Conservation (phyloP, 2,113 vertebrate genomes). For the Phrynosoma blainvillii region DNA sequence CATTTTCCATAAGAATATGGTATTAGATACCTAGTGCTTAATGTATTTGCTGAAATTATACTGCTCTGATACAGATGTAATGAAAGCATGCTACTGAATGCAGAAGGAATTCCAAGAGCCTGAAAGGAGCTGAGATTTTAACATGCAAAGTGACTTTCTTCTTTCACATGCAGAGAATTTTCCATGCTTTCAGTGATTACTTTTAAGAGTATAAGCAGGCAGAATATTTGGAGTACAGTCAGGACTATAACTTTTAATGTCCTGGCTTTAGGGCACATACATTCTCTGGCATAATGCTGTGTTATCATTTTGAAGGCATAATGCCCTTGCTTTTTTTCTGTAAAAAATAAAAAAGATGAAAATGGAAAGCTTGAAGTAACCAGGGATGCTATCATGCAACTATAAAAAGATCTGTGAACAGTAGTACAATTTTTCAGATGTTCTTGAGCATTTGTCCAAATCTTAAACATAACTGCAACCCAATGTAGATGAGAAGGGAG, state of each 20-base stretch:
- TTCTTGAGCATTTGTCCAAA: neutral
- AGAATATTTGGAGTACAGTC: conserved; percentile 23
- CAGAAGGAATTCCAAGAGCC: conserved; percentile 28
- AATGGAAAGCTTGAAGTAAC: neutral
- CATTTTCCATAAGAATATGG: conserved; percentile 50
- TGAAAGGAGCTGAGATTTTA: conserved; percentile 38
- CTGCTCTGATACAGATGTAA: conserved; percentile 41
- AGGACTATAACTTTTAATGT: conserved; percentile 39
- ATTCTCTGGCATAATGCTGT: conserved; percentile 12
- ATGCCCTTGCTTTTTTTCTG: neutral
- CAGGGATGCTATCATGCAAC: neutral
- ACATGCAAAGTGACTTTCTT: conserved; percentile 34
- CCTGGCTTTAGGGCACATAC: conserved; percentile 14
- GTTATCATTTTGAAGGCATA: conserved; percentile 24
- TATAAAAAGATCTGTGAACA: neutral
- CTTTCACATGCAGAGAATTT: conserved; percentile 32
- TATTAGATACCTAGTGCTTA: conserved; percentile 44
- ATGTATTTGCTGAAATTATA: conserved; percentile 45
- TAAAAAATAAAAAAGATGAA: conserved; percentile 4
- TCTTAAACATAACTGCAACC: neutral
- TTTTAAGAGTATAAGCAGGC: neutral
- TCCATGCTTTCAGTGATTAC: conserved; percentile 37
- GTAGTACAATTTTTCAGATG: neutral
- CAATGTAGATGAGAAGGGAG: neutral
- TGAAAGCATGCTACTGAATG: conserved; percentile 39